A percentile compares a stretch with the other conserved stretches of the same genome.
These are phyloP conservation scores for Ambastaia sidthimunki DNA, from an alignment of 2,797 vertebrate genomes.

Conservation along the genomic window DNA sequence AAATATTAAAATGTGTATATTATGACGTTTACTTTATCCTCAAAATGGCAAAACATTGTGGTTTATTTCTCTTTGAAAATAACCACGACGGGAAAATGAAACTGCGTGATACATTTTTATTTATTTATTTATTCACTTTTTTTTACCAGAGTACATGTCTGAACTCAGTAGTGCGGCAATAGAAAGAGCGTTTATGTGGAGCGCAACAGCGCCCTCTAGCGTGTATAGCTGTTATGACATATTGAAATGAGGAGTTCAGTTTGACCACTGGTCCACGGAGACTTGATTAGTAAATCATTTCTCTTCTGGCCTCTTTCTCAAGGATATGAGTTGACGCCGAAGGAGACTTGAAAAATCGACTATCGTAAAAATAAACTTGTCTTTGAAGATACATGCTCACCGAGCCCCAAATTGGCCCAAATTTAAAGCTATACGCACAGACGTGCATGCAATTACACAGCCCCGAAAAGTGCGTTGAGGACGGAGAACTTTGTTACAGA, in stretches of 20 bases:
- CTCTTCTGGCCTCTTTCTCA: conserved; percentile 80
- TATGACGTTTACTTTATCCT: too few species aligned
- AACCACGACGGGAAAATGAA: too few species aligned
- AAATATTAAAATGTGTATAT: not conserved
- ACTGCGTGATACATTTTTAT: too few species aligned
- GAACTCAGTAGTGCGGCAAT: not conserved
- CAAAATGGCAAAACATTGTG: too few species aligned
- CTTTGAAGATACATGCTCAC: conserved; percentile 83
- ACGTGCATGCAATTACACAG: conserved; percentile 82
- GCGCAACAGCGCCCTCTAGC: conserved; percentile 71
- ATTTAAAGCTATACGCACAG: conserved; percentile 83
- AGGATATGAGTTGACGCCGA: conserved; percentile 78
- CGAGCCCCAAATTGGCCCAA: conserved; percentile 80
- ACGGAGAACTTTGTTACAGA: conserved; percentile 67
- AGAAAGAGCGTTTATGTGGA: conserved; percentile 44
- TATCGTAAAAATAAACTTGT: conserved; percentile 86
- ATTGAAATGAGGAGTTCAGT: conserved; percentile 29
- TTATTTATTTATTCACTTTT: too few species aligned
- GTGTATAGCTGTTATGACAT: conserved; percentile 62
- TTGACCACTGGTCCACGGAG: conserved; percentile 60
- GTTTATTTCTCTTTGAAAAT: too few species aligned
- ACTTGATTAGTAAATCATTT: conserved; percentile 74
- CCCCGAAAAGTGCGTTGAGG: conserved; percentile 79
- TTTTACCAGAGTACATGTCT: too few species aligned
- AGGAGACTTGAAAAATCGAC: conserved; percentile 86